Base-by-base conservation (phyloP, 2,888 invertebrate genomes). In the Lochmaea capreae region DNA sequence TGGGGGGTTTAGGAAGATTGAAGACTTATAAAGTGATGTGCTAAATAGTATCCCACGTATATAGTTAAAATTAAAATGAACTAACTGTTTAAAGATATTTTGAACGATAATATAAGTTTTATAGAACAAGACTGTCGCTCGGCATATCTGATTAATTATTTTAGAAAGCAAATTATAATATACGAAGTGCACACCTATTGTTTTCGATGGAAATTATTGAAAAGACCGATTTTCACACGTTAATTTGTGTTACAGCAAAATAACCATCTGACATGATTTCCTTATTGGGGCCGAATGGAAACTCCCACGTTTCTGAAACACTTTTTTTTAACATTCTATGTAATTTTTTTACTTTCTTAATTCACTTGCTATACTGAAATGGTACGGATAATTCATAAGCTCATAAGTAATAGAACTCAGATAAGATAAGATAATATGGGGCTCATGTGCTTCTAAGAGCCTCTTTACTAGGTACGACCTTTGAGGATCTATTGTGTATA, bases 161-260 rank as follows among this genome's bases (percentile, higher is more conserved):
- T 61, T 61, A 61, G 61, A 61, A 61, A 61, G 61, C 61, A 33
- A 61, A 61, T 61, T 61, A 61, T 61, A 61, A 61, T 61, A 61
- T 39, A 39, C 61, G 61, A 61, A 39, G 39, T 61, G 39, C 9
- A 26, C 22, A 33, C 52, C 69, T 71, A 74, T 74, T 74, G 74
- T 74, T 71, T 61, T 46, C 58, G 22, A 71, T 71, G 71, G 52
- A 74, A 65, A 71, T 71, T 65, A 68, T 71, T 59, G 65, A 71
- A 65, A 74, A 49, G 52, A 59, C 65, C 49, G n/a, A 71, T 71
- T 74, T 74, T 74, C 74, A 71, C 74, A 71, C 74, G 74, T 63
- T 71, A 59, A 59, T 68, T 67, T 67, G 43, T 22, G 59, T 18
- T 59, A 39, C 33, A 59, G 72, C 59, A 43, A 62, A 62, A 72